A percentile compares a stretch with the other conserved stretches of the same genome.
These are phyloP conservation scores for Okamejei kenojei DNA, from an alignment of 2,797 vertebrate genomes.

Conservation along the genomic window DNA sequence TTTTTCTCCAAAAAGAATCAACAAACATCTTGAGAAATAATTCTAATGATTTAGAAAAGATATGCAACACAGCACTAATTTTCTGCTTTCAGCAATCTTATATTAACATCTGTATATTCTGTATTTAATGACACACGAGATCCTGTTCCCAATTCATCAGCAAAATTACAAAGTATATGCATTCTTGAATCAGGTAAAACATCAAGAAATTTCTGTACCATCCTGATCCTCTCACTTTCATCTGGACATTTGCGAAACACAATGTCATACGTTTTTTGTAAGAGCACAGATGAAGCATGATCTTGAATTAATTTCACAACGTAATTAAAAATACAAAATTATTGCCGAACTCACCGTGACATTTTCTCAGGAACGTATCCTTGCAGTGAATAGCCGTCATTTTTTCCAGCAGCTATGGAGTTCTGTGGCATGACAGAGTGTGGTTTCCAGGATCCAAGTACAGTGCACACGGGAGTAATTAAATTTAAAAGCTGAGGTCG, in stretches of 20 bases:
- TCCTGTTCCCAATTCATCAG: neutral
- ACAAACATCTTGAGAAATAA: neutral
- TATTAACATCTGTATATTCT: neutral
- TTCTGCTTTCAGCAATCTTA: neutral
- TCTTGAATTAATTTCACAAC: conserved; percentile 9
- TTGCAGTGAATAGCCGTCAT: conserved; percentile 81
- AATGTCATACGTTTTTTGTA: neutral
- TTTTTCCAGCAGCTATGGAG: conserved; percentile 70
- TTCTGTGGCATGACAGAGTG: conserved; percentile 61
- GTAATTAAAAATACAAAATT: neutral
- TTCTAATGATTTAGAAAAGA: neutral
- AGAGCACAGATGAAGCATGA: neutral
- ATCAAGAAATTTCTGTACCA: neutral
- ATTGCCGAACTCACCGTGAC: conserved; percentile 58
- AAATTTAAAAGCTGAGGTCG: conserved; percentile 91
- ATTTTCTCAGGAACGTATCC: conserved; percentile 88
- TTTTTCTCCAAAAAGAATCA: neutral
- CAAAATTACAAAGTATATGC: neutral
- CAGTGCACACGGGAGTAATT: conserved; percentile 83
- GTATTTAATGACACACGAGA: neutral
- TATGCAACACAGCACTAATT: neutral
- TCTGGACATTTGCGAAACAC: neutral
- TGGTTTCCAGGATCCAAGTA: conserved; percentile 93
- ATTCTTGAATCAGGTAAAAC: neutral
- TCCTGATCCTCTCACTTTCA: neutral